Evolutionary conservation across 2,797 vertebrate species (phyloP).

Genomic region (Helostoma temminkii): DNA sequence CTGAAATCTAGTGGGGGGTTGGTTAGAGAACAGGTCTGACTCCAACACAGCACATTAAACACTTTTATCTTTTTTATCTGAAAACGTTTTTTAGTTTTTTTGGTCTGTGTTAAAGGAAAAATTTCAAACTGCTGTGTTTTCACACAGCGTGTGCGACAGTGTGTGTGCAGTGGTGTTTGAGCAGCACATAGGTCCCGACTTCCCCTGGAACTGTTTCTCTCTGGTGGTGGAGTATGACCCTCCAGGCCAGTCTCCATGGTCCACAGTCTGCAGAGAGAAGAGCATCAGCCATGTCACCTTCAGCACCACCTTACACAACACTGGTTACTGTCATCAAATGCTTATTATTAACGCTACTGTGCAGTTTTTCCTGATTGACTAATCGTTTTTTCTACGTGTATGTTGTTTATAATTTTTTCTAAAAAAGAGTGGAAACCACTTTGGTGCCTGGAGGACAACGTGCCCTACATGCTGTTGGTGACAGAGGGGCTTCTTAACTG

Average conservation of each 20-base stretch:
- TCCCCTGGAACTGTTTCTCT: conserved; percentile 92
- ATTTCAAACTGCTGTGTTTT: conserved; percentile 2
- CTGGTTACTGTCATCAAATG: conserved; percentile 59
- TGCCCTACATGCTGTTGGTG: conserved; percentile 90
- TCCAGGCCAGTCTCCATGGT: conserved; percentile 87
- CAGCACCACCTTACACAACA: conserved; percentile 79
- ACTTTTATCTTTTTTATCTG: too few relatives aligned
- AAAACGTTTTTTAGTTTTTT: too few relatives aligned
- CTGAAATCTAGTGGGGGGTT: too few relatives aligned
- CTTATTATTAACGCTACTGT: not conserved
- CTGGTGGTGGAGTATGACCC: conserved; percentile 91
- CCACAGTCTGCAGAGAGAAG: conserved; percentile 83
- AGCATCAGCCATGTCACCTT: conserved; percentile 86
- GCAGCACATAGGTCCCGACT: conserved; percentile 88
- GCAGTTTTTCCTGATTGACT: not conserved
- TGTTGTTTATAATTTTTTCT: conserved; percentile 3
- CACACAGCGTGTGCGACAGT: conserved; percentile 76
- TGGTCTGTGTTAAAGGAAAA: conserved; percentile 21
- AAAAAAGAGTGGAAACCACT: conserved; percentile 34
- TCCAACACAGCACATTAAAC: too few relatives aligned
- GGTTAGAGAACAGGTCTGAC: too few relatives aligned
- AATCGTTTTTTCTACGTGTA: not conserved
- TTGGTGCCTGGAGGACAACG: conserved; percentile 82
- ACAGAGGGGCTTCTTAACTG: conserved; percentile 89
- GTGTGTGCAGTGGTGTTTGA: conserved; percentile 86